Conservation (phyloP, 2,797 vertebrate species). For the Nannoperca australis region DNA sequence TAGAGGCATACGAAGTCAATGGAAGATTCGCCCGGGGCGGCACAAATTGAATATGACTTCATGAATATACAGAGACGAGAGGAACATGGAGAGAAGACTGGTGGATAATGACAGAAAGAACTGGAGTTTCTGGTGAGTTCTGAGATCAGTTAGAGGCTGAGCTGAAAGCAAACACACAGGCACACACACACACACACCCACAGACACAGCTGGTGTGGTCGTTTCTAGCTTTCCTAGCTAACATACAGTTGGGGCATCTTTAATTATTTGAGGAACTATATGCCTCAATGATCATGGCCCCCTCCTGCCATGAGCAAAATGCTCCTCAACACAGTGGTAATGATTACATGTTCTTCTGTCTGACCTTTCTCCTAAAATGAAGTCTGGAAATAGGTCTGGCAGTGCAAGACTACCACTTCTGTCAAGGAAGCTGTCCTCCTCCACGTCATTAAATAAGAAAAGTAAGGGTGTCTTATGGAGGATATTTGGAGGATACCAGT, state of each 20-base stretch:
- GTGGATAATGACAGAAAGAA: not conserved
- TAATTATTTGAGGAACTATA: not conserved
- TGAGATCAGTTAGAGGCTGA: not conserved
- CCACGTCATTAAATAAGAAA: conserved; percentile 73
- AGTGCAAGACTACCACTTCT: conserved; percentile 35
- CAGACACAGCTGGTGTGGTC: not conserved
- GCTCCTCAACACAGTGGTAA: conserved; percentile 27
- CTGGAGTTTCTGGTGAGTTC: not conserved
- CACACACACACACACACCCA: no score
- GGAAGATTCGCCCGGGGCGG: not conserved
- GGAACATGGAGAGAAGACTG: not conserved
- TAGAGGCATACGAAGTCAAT: not conserved
- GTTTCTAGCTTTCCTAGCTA: not conserved
- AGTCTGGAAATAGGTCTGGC: conserved; percentile 43
- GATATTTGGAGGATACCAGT: conserved; percentile 47
- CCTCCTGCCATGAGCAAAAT: conserved; percentile 9
- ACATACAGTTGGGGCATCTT: no score
- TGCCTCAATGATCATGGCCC: not conserved
- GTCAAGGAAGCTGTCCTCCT: conserved; percentile 71
- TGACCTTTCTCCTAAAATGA: conserved; percentile 50
- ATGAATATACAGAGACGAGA: not conserved
- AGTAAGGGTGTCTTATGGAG: conserved; percentile 48
- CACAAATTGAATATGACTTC: not conserved
- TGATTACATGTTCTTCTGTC: conserved; percentile 17
- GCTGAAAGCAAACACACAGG: not conserved